These are phyloP conservation scores for Mirza zaza DNA, from an alignment of 2,113 vertebrate genomes.

Conservation along the genomic window DNA sequence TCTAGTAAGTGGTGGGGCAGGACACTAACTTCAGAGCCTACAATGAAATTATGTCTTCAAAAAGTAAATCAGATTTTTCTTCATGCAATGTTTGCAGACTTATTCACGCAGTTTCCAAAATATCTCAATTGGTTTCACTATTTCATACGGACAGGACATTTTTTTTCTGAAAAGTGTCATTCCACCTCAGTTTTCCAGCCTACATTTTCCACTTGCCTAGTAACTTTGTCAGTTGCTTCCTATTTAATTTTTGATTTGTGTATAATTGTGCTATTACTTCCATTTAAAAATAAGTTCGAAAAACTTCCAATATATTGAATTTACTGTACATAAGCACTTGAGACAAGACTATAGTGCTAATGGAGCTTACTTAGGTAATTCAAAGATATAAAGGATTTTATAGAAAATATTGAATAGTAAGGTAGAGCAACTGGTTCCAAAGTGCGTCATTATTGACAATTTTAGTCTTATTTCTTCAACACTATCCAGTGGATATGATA, in stretches of 20 bases:
- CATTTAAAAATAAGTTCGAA: neutral
- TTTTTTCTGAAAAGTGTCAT: neutral
- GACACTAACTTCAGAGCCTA: neutral
- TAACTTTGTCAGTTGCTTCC: neutral
- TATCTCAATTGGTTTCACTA: neutral
- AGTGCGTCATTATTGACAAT: neutral
- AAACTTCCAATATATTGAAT: neutral
- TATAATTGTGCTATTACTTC: neutral
- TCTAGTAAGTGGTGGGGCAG: neutral
- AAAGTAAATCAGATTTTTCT: neutral
- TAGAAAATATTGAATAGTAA: neutral
- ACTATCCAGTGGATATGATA: neutral
- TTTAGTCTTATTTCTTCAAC: neutral
- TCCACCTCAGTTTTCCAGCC: neutral
- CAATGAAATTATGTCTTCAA: neutral
- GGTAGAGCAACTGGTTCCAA: neutral
- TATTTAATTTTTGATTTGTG: neutral
- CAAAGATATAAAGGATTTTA: neutral
- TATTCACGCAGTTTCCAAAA: neutral
- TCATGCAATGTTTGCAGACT: neutral
- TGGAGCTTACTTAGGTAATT: neutral
- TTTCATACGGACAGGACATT: neutral
- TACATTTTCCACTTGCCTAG: neutral
- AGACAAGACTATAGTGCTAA: neutral
- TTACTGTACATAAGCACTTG: neutral